A percentile compares a stretch with the other conserved stretches of the same genome.
Conservation (phyloP, 2,888 invertebrate genomes). For the Drosophila fulvimacula region DNA sequence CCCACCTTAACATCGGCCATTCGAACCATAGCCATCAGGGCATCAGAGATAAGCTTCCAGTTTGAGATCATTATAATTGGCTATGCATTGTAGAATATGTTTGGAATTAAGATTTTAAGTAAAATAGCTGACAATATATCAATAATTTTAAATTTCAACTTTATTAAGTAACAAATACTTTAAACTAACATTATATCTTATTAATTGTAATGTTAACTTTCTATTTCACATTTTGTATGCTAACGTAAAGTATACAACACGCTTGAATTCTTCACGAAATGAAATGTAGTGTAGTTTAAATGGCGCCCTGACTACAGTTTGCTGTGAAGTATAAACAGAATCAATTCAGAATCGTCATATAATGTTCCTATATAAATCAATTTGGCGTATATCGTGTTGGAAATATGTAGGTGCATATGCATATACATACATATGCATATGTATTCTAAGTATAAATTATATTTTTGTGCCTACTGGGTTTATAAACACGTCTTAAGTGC, state of each 20-base stretch:
- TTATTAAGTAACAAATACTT: slow-evolving; percentile 56
- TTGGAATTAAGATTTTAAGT: not conserved
- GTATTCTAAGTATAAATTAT: slow-evolving; percentile 8
- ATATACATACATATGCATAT: slow-evolving; percentile 2
- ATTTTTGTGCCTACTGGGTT: slow-evolving; percentile 2
- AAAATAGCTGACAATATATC: not conserved
- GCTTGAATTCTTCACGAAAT: slow-evolving; percentile 8
- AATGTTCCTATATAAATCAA: not conserved
- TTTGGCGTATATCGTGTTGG: slow-evolving; percentile 3
- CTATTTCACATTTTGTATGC: slow-evolving; percentile 83
- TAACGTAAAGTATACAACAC: slow-evolving; percentile 45
- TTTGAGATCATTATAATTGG: not conserved
- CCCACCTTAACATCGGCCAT: too few relatives aligned
- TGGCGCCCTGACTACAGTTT: slow-evolving; percentile 17
- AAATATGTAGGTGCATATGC: slow-evolving; percentile 2
- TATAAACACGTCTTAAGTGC: slow-evolving; percentile 4
- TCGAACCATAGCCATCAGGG: too few relatives aligned
- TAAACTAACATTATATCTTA: slow-evolving; percentile 71
- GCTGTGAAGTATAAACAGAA: slow-evolving; percentile 11
- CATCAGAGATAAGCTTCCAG: not conserved
- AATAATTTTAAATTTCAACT: slow-evolving; percentile 46
- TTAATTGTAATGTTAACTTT: slow-evolving; percentile 83
- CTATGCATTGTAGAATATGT: not conserved
- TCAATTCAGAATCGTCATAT: not conserved
- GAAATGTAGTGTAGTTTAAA: slow-evolving; percentile 17